Evolutionary conservation across 2,113 vertebrate genomes (phyloP), one percentile per base, ranked within the genome.

Genomic region (Cygnus atratus): DNA sequence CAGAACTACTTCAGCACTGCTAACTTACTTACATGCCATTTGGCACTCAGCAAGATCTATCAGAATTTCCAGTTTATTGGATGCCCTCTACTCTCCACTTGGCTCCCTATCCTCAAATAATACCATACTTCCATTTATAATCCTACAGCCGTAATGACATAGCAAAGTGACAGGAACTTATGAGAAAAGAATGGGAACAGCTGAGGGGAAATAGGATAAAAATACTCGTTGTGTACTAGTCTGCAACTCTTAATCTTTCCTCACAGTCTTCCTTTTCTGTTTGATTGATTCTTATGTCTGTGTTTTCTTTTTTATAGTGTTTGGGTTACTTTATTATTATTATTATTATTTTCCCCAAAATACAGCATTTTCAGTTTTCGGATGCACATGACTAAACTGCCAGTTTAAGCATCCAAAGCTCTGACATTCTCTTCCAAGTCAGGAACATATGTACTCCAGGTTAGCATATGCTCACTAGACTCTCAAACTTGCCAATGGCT

Each of bases 11-110:
- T 89, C 81, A 82, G 13, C 0, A 0, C 41, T 87, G 9, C 17
- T 89, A 78, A 84, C 54, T 93, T 86, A 84, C 0, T 0, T 33
- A 75, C 13, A 78, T 71, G 65, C 33, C 43, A 84, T 88, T 96
- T 96, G 88, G 85, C 86, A 93, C 61, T 81, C 92, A 96, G 65
- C 52, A 80, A 78, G 72, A 81, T 55, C 87, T 92, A 81, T 71
- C 65, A 95, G 24, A 88, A 90, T 88, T 92, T 86, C 52, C 52
- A 61, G 33, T 75, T 94, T 95, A 67, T 88, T 92, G 63, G 55
- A 96, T 81, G 79, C 29, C 70, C 68, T 94, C 93, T 92, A 39
- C 83, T 92, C 67, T 88, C 63, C 18, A 43, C 22, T 94, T 93
- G 85, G 55, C 76, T 95, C 33, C 20, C 7, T 71, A 31, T 84